Evolutionary conservation across 1,140 invertebrate genomes (phyloP).

Genomic region (Rhagoletis pomonella): DNA sequence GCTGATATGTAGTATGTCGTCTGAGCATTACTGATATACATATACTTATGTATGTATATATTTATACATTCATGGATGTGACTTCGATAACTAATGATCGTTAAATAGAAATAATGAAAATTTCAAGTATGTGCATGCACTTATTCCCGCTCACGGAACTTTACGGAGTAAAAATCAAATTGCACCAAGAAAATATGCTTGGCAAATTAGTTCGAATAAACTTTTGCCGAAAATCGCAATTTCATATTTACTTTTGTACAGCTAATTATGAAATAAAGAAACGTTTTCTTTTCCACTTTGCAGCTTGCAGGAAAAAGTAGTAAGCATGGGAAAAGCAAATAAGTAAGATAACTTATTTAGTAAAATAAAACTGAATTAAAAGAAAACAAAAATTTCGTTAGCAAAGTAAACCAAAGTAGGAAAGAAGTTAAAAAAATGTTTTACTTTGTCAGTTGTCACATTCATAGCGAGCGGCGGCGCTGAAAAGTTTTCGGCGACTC

Average conservation of each 20-base stretch:
- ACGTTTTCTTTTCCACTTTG: conserved; percentile 19
- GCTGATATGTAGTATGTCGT: too few species aligned
- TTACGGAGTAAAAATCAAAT: not conserved
- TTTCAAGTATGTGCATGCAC: too few species aligned
- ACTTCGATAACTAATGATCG: too few species aligned
- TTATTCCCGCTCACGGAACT: too few species aligned
- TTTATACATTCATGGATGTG: too few species aligned
- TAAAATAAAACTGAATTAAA: not conserved
- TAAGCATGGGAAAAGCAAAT: not conserved
- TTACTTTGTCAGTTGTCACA: not conserved
- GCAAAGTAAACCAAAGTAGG: not conserved
- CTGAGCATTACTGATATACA: too few species aligned
- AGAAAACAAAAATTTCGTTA: not conserved
- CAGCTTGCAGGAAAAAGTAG: not conserved
- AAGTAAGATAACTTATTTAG: not conserved
- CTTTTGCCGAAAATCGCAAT: not conserved
- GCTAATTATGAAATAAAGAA: conserved; percentile 24
- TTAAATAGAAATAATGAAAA: too few species aligned
- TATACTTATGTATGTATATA: too few species aligned
- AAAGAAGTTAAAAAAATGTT: not conserved
- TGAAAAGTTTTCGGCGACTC: not conserved
- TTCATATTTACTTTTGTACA: not conserved
- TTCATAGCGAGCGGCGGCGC: not conserved
- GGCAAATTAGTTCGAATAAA: not conserved
- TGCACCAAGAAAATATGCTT: not conserved